Conservation (phyloP, 2,888 invertebrate genomes). For the Choristoneura rosaceana region DNA sequence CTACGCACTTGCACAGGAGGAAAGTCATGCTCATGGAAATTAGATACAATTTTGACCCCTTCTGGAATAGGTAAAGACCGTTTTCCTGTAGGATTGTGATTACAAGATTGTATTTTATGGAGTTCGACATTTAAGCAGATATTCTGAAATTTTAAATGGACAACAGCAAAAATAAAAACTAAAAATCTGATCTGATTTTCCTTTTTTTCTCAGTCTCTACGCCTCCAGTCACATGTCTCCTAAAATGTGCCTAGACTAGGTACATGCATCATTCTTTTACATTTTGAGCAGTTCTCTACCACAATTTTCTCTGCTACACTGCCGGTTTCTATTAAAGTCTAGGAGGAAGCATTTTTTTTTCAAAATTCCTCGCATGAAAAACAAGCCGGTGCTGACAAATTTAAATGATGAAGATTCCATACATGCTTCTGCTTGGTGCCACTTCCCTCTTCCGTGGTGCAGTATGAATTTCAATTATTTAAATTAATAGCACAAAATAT, state of each 20-base stretch:
- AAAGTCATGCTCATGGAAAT: constrained; percentile 44
- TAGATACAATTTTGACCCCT: constrained; percentile 17
- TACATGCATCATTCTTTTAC: no score
- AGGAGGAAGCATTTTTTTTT: not conserved
- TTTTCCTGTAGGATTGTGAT: constrained; percentile 24
- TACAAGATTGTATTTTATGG: not conserved
- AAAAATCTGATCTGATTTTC: not conserved
- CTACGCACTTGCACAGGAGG: constrained; percentile 35
- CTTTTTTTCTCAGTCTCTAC: no score
- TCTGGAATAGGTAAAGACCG: constrained; percentile 26
- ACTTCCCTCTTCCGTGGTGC: constrained; percentile 72
- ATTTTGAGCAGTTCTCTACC: no score
- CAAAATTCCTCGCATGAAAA: constrained; percentile 6
- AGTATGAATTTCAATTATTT: constrained; percentile 71
- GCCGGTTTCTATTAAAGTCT: no score
- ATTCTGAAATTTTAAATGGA: not conserved
- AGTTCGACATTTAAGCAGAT: not conserved
- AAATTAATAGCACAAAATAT: constrained; percentile 28
- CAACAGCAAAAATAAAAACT: constrained; percentile 3
- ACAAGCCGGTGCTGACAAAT: constrained; percentile 10
- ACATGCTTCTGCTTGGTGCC: constrained; percentile 27
- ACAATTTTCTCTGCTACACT: no score
- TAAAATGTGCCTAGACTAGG: no score
- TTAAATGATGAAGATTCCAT: constrained; percentile 32
- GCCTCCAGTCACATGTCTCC: no score